Evolutionary conservation across 1,140 invertebrate genomes (phyloP), one percentile per base, ranked within the genome.

Genomic region (Propsilocerus akamusi): DNA sequence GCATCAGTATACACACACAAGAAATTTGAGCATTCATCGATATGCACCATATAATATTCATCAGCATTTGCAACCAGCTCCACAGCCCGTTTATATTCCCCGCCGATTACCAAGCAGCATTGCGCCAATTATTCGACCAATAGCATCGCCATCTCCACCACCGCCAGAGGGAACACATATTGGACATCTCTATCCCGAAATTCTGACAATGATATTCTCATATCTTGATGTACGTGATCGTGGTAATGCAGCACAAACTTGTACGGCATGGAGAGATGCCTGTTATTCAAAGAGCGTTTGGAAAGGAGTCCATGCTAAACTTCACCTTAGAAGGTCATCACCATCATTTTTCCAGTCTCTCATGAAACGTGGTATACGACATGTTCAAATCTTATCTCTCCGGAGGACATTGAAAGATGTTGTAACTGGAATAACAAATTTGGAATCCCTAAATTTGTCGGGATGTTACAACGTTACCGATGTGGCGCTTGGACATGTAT

Each of bases 401-500:
- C 69, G 84, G 34, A 69, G 86, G 41, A 83, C 83, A n/a, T 69
- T 95, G 17, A 73, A 85, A 53, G 90, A 95, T 60, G 82, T 95
- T 17, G 77, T 94, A 20, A 75, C 78, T 25, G 84, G 87, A 7
- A 76, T 97, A 23, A 86, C 87, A 5, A 83, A 87, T 55, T 66
- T 96, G 25, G 85, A 87, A 55, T 83, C 86, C 22, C 72, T 97
- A 46, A 94, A 90, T 59, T 69, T 96, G 5, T 89, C 84, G 57
- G 92, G 92, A 10, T 96, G 91, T 65, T 96, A 88, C 68, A 93
- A 89, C 63, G 78, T 97, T 22, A 89, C 86, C 22, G 80, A 85
- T 59, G 64, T 73, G 7, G 83, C 83, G n/a, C 67, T 96, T 28
- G 78, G 76, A 6, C 82, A 83, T 55, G 89, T 88, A 1, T 83